Conservation (phyloP, 2,113 vertebrate genomes). For the Bombycilla garrulus region DNA sequence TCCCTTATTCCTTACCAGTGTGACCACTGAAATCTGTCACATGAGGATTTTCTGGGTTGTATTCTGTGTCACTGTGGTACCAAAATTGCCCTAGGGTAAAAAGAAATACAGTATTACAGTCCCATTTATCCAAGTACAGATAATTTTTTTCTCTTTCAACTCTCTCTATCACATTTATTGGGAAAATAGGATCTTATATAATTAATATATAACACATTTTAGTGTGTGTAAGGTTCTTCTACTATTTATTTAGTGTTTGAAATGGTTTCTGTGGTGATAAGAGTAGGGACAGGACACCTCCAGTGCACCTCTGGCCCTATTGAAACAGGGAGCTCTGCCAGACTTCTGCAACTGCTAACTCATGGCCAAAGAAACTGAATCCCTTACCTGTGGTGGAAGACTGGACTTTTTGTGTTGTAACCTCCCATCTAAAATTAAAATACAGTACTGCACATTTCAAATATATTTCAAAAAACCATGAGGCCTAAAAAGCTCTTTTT, state of each 20-base stretch:
- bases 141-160: neutral
- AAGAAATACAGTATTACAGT: neutral
- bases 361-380: neutral
- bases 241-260: neutral
- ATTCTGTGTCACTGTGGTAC: neutral
- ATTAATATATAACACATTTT: neutral
- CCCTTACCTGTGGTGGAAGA: neutral
- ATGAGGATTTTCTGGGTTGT: fast-evolving
- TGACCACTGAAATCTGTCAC: neutral
- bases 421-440: neutral
- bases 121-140: fast-evolving
- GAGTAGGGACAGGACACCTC: neutral
- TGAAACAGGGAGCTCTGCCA: neutral
- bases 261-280: neutral
- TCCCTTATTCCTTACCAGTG: neutral
- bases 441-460: neutral
- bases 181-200: neutral
- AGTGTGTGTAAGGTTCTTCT: neutral
- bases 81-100: neutral
- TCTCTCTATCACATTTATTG: fast-evolving
- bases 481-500: neutral
- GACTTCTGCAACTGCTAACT: neutral
- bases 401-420: neutral
- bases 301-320: neutral
- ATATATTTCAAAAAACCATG: neutral